Evolutionary conservation across 1,140 invertebrate species (phyloP).

Genomic region (Drosophila persimilis): DNA sequence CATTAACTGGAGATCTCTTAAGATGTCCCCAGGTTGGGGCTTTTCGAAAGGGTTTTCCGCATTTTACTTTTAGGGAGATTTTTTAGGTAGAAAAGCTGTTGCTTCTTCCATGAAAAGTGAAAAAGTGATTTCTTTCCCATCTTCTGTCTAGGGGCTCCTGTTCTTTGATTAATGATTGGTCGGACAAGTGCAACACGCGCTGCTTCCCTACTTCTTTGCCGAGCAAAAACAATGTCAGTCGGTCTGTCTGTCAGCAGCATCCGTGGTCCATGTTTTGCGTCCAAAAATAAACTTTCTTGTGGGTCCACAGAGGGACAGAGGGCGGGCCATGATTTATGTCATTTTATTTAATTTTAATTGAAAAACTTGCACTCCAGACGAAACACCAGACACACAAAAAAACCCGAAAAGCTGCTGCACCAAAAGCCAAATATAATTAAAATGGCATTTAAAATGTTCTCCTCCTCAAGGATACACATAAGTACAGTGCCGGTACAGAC

Average conservation of each 20-base stretch:
- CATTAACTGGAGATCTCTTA: too few species aligned
- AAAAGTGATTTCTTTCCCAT: slow-evolving; percentile 1
- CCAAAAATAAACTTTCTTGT: slow-evolving; percentile 70
- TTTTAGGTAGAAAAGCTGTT: too few species aligned
- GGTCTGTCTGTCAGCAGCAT: slow-evolving; percentile 16
- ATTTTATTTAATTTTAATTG: slow-evolving; percentile 81
- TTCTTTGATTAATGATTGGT: slow-evolving; percentile 58
- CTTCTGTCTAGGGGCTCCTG: neutral
- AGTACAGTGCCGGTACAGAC: too few species aligned
- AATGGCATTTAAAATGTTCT: slow-evolving; percentile 76
- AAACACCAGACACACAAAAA: slow-evolving; percentile 37
- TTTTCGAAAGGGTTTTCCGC: too few species aligned
- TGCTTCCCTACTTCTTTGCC: neutral
- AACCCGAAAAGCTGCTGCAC: slow-evolving; percentile 11
- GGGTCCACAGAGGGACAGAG: slow-evolving; percentile 21
- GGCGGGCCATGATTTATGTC: slow-evolving; percentile 70
- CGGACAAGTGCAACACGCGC: slow-evolving; percentile 40
- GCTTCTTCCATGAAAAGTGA: too few species aligned
- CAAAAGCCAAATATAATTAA: slow-evolving; percentile 76
- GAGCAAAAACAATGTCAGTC: slow-evolving; percentile 32
- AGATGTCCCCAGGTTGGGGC: too few species aligned
- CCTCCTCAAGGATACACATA: slow-evolving; percentile 2
- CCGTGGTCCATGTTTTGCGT: slow-evolving; percentile 40
- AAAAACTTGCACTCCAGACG: slow-evolving; percentile 64
- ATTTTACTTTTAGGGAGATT: too few species aligned